phyloP scores from a whole-genome alignment of 2,113 vertebrate genomes.

The Canis aureus region DNA sequence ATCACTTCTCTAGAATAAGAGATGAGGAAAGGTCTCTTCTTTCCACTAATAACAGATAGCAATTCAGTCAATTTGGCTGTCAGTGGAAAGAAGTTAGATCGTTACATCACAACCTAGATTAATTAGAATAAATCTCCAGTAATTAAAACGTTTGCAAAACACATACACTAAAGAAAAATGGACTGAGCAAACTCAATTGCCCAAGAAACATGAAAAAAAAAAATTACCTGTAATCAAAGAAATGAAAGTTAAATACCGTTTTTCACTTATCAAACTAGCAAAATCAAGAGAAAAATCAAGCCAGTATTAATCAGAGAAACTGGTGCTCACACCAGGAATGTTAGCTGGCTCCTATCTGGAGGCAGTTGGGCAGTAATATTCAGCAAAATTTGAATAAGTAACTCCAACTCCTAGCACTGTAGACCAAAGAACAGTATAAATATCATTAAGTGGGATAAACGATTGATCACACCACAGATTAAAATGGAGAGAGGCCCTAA shows the following conservation, averaged over 20 bases:
- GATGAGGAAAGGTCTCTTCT: neutral
- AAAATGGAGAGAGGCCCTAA: neutral
- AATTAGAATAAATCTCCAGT: neutral
- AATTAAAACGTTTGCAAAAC: slow-evolving; percentile 5
- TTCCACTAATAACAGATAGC: neutral
- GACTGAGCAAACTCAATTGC: neutral
- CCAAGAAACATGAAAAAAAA: neutral
- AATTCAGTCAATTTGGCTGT: neutral
- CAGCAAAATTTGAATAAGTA: neutral
- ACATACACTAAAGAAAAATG: neutral
- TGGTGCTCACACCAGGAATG: neutral
- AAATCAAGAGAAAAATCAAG: neutral
- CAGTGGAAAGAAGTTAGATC: neutral
- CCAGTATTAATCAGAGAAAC: slow-evolving; percentile 23
- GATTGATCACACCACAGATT: neutral
- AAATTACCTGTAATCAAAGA: neutral
- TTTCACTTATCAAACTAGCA: neutral
- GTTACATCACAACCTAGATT: neutral
- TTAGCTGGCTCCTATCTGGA: neutral
- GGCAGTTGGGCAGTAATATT: neutral
- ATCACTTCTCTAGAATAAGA: slow-evolving; percentile 1
- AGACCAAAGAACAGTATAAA: slow-evolving; percentile 3
- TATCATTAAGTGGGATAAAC: neutral
- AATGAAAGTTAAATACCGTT: neutral
- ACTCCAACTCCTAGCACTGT: neutral